These are phyloP conservation scores for Xenopus petersii DNA, from an alignment of 2,797 vertebrate genomes.

Conservation along the genomic window DNA sequence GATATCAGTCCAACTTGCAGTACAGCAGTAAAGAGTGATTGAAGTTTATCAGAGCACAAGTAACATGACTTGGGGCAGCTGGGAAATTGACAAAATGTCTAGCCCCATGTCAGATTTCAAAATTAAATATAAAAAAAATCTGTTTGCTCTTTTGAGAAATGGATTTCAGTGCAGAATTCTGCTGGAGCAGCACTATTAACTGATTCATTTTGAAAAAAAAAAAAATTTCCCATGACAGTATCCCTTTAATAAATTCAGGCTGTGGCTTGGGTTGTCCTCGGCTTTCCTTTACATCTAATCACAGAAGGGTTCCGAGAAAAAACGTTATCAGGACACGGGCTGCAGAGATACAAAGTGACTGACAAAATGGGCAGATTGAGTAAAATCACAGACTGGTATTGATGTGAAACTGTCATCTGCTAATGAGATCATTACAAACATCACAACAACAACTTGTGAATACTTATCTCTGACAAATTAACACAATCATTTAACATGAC, in stretches of 20 bases:
- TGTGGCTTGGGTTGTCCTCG: neutral
- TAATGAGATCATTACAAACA: neutral
- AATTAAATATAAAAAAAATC: too few species aligned
- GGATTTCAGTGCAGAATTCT: too few species aligned
- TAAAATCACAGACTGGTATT: neutral
- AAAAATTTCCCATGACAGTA: too few species aligned
- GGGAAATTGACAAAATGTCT: too few species aligned
- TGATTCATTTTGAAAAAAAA: too few species aligned
- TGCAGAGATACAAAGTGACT: neutral
- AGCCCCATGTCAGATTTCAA: too few species aligned
- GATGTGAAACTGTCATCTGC: neutral
- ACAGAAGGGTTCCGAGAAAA: neutral
- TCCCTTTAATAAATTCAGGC: constrained; percentile 1
- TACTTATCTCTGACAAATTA: neutral
- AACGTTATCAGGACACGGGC: neutral
- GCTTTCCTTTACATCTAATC: constrained; percentile 11
- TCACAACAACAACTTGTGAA: neutral
- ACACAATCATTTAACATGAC: neutral
- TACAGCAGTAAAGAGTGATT: too few species aligned
- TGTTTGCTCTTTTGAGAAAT: too few species aligned
- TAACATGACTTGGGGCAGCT: too few species aligned
- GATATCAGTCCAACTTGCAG: too few species aligned
- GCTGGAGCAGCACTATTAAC: too few species aligned
- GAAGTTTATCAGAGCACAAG: too few species aligned
- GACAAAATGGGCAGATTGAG: neutral